Evolutionary conservation across 1,140 invertebrate species (phyloP), one percentile per base, ranked within the genome.

Genomic region (Lepeophtheirus salmonis): DNA sequence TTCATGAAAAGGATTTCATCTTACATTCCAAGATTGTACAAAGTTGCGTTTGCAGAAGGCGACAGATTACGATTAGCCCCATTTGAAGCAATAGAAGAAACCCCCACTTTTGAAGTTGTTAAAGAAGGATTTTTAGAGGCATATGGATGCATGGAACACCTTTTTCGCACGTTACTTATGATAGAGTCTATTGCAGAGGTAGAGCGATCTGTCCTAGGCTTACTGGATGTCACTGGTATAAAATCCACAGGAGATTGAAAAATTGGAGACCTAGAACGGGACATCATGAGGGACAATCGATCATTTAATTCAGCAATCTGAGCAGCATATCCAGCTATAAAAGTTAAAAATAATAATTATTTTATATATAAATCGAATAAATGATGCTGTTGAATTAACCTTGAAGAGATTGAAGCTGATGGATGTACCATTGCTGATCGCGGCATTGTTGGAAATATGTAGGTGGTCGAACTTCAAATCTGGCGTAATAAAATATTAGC

Each of bases 401-500:
- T 71, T 89, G 86, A 63, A 85, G 75, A 20, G 81, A 79, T 58
- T 86, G 76, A 50, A 91, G 73, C 71, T 89, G 86, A 69, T 80
- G 83, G 61, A 92, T 89, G 68, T 90, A 90, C 87, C 88, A 91
- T 68, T 90, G 85, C 67, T 90, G 87, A 73, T 94, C 89, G 64
- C 87, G 77, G 68, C 86, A 89, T 63, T 86, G 83, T 73, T 92
- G 89, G 69, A 84, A 91, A 73, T 89, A 94, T 52, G 88, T 92
- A 13, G 89, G 87, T 21, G 88, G 84, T 54, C 89, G 79, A 17
- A 92, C 89, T 78, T 91, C 86, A 71, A 91, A 94, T n/a, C n/a
- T n/a, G n/a, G n/a, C n/a, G 67, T 83, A 83, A 61, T 2, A 57
- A 57, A 25, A 16, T 1, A 23, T 50, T 14, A 10, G 16, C 6